A percentile compares a stretch with the other conserved stretches of the same genome.
Conservation (phyloP, 2,888 invertebrate species). For the Phortica magna region DNA sequence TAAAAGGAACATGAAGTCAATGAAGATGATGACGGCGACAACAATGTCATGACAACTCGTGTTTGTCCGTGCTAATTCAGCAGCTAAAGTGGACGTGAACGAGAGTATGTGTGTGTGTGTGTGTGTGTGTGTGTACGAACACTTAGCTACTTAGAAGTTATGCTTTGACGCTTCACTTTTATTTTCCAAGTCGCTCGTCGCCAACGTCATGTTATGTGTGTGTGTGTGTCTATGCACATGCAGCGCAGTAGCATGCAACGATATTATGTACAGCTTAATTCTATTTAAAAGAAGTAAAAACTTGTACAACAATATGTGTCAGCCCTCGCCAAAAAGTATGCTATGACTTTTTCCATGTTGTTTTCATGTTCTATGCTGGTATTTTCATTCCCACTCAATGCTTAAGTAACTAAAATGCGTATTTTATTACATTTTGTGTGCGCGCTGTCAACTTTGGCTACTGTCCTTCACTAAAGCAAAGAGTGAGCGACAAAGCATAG, state of each 20-base stretch:
- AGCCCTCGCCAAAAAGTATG: constrained; percentile 3
- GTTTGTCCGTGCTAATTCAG: constrained; percentile 22
- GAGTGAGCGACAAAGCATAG: constrained; percentile 42
- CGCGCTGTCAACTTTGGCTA: constrained; percentile 32
- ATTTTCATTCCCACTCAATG: background rate
- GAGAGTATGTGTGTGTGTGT: constrained; percentile 27
- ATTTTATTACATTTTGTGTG: constrained; percentile 70
- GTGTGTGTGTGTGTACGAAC: background rate
- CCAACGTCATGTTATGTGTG: background rate
- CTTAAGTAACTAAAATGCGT: constrained; percentile 56
- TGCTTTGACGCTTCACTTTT: constrained; percentile 12
- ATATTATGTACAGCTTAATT: constrained; percentile 50
- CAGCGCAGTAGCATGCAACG: background rate
- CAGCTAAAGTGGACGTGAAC: constrained; percentile 8
- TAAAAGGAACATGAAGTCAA: constrained; percentile 21
- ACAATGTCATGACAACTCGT: constrained; percentile 36
- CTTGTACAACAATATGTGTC: constrained; percentile 59
- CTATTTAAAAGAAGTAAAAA: constrained; percentile 57
- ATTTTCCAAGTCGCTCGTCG: background rate
- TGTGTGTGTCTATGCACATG: background rate
- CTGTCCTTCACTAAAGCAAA: constrained; percentile 13
- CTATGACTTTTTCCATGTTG: constrained; percentile 44
- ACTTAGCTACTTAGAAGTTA: constrained; percentile 22
- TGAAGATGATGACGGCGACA: constrained; percentile 27
- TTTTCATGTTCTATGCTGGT: constrained; percentile 48